Evolutionary conservation across 2,113 vertebrate species (phyloP), one percentile per base, ranked within the genome.

Genomic region (Cricetomys ansorgei): DNA sequence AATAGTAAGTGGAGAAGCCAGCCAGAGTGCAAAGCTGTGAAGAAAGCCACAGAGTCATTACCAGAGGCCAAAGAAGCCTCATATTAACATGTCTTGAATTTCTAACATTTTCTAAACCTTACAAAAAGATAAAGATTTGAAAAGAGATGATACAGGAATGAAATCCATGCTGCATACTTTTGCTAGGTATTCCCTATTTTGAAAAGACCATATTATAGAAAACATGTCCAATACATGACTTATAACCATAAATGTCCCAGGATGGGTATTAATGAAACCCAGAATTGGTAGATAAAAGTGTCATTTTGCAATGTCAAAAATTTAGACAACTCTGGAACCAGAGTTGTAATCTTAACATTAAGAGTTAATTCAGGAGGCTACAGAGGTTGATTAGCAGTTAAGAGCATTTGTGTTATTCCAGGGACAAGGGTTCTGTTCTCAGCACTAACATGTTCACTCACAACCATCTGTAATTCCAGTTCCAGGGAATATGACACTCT

Each of bases 31-130:
- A 25, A 40, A 17, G 5, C 43, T 73, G 48, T 83, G 92, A 94
- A 94, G 76, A 84, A 95, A 91, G 43, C 15, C 75, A 92, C 23
- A 11, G 40, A 79, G 70, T 94, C 25, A 92, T 92, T 90, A 79
- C 65, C 7, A 57, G 43, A 92, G 64, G 23, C 59, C 29, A 80
- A 95, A 79, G 69, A 48, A 77, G 37, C 43, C 70, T 95, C 43
- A 50, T 21, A 23, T 45, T 64, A 76, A 43, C 53, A 77, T 59
- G 8, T 62, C 43, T 79, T 76, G 11, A 94, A 53, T 62, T 73
- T 91, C 59, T 83, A 59, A 92, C 81, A 86, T 87, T 92, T 94
- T 85, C 15, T 64, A 92, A 90, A 64, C 9, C 43, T 94, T 50
- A 59, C 5, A 64, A 88, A 96, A 94, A 10, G 15, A 50, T 73